Evolutionary conservation across 2,888 invertebrate genomes (phyloP).

Genomic region (Pterobdella sp.): DNA sequence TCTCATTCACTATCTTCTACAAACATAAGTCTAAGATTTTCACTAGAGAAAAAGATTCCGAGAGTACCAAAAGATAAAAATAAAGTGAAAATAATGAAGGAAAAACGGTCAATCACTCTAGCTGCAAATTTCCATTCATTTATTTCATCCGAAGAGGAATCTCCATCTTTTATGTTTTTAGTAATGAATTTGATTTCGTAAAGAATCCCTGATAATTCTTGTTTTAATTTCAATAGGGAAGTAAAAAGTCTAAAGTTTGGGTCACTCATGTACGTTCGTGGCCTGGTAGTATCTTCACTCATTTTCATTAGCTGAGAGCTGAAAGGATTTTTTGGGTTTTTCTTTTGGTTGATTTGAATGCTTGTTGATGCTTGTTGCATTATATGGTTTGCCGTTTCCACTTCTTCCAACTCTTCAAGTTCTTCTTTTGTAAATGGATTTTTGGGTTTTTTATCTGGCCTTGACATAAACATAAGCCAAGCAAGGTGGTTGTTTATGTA

Average conservation of each 20-base stretch:
- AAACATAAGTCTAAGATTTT: slow-evolving; percentile 19
- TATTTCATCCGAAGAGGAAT: slow-evolving; percentile 20
- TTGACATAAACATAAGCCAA: slow-evolving; percentile 37
- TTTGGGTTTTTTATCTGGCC: slow-evolving; percentile 37
- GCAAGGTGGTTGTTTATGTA: slow-evolving; percentile 39
- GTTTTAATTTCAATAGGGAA: slow-evolving; percentile 27
- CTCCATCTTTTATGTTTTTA: slow-evolving; percentile 36
- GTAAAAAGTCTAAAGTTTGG: neutral
- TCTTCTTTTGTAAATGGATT: slow-evolving; percentile 36
- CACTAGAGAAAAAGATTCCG: slow-evolving; percentile 33
- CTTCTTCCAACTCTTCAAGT: slow-evolving; percentile 25
- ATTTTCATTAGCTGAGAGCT: neutral
- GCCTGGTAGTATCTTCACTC: neutral
- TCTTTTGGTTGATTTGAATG: slow-evolving; percentile 28
- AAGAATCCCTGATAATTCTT: slow-evolving; percentile 37
- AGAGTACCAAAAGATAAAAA: slow-evolving; percentile 32
- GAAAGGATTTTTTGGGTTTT: neutral
- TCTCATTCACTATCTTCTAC: neutral
- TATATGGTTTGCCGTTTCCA: slow-evolving; percentile 27
- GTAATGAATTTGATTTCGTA: slow-evolving; percentile 39
- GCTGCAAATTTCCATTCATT: slow-evolving; percentile 35
- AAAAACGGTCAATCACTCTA: slow-evolving; percentile 37
- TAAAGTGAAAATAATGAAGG: slow-evolving; percentile 33
- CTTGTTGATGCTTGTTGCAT: slow-evolving; percentile 30
- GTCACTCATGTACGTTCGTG: slow-evolving; percentile 11